phyloP scores from a whole-genome alignment of 64 coral and sea anemone species.

The Dendrophyllia cribrosa region DNA sequence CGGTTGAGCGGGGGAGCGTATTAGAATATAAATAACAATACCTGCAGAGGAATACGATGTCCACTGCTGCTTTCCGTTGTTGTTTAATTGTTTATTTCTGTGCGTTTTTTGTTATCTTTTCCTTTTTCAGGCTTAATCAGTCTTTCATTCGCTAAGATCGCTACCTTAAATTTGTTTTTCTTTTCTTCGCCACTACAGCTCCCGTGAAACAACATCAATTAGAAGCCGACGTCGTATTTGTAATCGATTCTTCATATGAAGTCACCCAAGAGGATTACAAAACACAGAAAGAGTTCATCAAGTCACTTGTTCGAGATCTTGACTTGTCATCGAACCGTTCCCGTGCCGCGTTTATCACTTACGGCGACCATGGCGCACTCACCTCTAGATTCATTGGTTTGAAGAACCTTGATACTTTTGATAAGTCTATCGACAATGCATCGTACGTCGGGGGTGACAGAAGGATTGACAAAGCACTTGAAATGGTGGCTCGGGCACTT shows the following conservation, averaged over 20 bases:
- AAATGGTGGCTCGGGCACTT: constrained; percentile 56
- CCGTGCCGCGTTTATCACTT: constrained; percentile 69
- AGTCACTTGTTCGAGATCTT: constrained; percentile 77
- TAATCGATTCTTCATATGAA: constrained; percentile 66
- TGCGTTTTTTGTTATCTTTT: too few relatives aligned
- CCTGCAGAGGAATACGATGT: too few relatives aligned
- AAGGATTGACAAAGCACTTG: constrained; percentile 75
- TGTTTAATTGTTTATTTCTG: too few relatives aligned
- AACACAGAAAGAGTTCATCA: constrained; percentile 75
- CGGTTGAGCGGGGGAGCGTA: too few relatives aligned
- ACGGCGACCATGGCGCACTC: constrained; percentile 46
- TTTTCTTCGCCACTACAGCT: neutral
- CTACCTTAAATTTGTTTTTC: neutral
- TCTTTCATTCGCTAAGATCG: too few relatives aligned
- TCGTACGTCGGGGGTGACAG: constrained; percentile 54
- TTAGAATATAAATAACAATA: too few relatives aligned
- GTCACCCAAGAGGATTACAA: constrained; percentile 62
- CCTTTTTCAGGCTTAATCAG: too few relatives aligned
- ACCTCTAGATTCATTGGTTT: constrained; percentile 21
- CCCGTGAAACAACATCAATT: neutral
- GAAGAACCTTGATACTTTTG: constrained; percentile 33
- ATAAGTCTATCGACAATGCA: constrained; percentile 65
- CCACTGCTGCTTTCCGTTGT: too few relatives aligned
- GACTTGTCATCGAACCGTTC: constrained; percentile 58
- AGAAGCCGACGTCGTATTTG: constrained; percentile 79